Evolutionary conservation across 2,888 invertebrate genomes (phyloP).

Genomic region (Tridacna crocea): DNA sequence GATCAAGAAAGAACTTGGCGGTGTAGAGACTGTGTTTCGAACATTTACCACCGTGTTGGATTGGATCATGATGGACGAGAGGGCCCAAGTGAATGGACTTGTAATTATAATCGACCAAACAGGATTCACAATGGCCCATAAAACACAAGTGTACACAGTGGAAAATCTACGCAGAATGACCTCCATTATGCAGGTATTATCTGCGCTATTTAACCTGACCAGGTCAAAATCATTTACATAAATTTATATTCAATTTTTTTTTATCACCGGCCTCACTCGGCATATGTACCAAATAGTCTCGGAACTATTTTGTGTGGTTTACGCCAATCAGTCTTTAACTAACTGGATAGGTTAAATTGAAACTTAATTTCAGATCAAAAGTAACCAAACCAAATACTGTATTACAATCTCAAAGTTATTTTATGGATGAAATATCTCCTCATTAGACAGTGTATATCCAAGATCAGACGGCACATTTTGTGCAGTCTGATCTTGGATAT

Average conservation of each 20-base stretch:
- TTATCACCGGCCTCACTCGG: not conserved
- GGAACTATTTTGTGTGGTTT: too few relatives aligned
- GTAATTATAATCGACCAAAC: conserved; percentile 14
- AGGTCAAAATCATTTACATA: too few relatives aligned
- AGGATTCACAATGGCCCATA: conserved; percentile 4
- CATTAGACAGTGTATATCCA: too few relatives aligned
- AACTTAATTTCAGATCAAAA: too few relatives aligned
- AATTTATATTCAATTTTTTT: not conserved
- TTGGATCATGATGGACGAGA: conserved; percentile 9
- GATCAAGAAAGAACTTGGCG: conserved; percentile 1
- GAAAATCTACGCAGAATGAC: conserved; percentile 2
- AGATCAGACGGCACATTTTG: too few relatives aligned
- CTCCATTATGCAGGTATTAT: not conserved
- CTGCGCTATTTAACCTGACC: not conserved
- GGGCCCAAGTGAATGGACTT: conserved; percentile 10
- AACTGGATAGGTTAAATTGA: too few relatives aligned
- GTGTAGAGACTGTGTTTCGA: conserved; percentile 2
- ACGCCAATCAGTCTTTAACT: too few relatives aligned
- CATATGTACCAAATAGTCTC: too few relatives aligned
- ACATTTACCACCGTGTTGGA: conserved; percentile 11
- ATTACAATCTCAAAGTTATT: too few relatives aligned
- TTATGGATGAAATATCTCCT: too few relatives aligned
- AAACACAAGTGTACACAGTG: not conserved
- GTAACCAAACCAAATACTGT: too few relatives aligned
- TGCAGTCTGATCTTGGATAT: too few relatives aligned